A percentile compares a stretch with the other conserved stretches of the same genome.
Evolutionary conservation across 2,888 invertebrate species (phyloP).

Genomic region (Alentia gelatinosa): DNA sequence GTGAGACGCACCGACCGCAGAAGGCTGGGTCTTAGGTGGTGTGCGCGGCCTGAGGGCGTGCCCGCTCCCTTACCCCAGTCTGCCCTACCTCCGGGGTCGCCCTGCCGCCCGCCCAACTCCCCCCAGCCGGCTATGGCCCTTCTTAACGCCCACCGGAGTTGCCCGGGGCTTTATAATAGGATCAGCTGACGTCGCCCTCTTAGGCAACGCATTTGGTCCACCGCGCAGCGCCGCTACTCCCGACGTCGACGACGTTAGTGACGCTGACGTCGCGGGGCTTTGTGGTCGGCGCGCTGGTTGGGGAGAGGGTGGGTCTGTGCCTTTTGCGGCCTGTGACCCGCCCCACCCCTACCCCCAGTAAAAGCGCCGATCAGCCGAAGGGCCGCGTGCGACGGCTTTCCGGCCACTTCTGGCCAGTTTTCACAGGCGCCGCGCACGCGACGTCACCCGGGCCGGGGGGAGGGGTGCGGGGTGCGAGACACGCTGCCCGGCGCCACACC

Average conservation of each 20-base stretch:
- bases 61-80: neutral
- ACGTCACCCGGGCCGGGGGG: neutral
- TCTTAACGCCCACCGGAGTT: neutral
- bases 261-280: neutral
- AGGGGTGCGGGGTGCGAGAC: neutral
- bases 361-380: slow-evolving; percentile 8
- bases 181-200: neutral
- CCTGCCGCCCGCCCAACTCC: neutral
- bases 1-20: neutral
- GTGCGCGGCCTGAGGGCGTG: neutral
- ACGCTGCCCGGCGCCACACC: neutral
- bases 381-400: slow-evolving; percentile 4
- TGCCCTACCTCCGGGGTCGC: neutral
- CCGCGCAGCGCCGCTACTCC: neutral
- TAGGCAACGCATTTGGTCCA: neutral
- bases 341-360: neutral
- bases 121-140: neutral
- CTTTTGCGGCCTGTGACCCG: neutral
- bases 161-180: slow-evolving; percentile 21
- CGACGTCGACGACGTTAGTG: no score
- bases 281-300: neutral
- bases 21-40: neutral
- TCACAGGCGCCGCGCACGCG: slow-evolving; percentile 29
- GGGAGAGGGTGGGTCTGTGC: neutral
- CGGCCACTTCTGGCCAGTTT: slow-evolving; percentile 27